A percentile compares a stretch with the other conserved stretches of the same genome.
Conservation (phyloP, 2,797 vertebrate genomes). For the Spinibarbus caldwelli region DNA sequence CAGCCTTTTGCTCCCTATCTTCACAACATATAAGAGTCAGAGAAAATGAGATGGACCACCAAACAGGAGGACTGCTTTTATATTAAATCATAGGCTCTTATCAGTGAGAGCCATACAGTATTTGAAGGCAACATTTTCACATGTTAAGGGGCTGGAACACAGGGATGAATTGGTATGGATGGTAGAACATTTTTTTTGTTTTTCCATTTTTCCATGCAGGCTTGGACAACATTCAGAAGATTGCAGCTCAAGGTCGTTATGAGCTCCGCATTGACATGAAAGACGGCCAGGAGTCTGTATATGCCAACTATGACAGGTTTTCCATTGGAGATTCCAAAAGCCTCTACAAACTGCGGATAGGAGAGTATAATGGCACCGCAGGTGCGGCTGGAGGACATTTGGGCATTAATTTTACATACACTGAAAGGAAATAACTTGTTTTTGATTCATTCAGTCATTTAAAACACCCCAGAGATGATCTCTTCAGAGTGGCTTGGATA, state of each 20-base stretch:
- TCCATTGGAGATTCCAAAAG: slow-evolving; percentile 87
- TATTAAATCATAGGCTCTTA: slow-evolving; percentile 40
- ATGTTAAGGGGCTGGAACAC: not conserved
- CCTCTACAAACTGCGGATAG: slow-evolving; percentile 93
- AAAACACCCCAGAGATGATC: not conserved
- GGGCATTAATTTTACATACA: not conserved
- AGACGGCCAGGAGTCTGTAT: slow-evolving; percentile 89
- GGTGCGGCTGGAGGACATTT: slow-evolving; percentile 74
- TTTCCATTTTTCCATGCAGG: slow-evolving; percentile 73
- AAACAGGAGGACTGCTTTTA: slow-evolving; percentile 30
- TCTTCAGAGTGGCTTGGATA: not conserved
- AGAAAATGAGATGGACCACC: slow-evolving; percentile 26
- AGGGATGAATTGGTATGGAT: not conserved
- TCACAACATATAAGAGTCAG: slow-evolving; percentile 22
- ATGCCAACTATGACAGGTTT: slow-evolving; percentile 93
- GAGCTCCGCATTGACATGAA: slow-evolving; percentile 96
- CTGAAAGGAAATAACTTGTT: not conserved
- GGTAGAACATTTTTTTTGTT: not conserved
- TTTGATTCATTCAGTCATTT: not conserved
- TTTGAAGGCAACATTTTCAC: slow-evolving; percentile 30
- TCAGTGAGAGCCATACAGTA: slow-evolving; percentile 25
- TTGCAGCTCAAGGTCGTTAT: slow-evolving; percentile 90
- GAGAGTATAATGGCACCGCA: slow-evolving; percentile 94
- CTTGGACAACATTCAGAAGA: slow-evolving; percentile 93
- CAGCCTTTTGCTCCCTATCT: slow-evolving; percentile 35